Base-by-base conservation (phyloP, 2,888 invertebrate species). In the Pocota personata region DNA sequence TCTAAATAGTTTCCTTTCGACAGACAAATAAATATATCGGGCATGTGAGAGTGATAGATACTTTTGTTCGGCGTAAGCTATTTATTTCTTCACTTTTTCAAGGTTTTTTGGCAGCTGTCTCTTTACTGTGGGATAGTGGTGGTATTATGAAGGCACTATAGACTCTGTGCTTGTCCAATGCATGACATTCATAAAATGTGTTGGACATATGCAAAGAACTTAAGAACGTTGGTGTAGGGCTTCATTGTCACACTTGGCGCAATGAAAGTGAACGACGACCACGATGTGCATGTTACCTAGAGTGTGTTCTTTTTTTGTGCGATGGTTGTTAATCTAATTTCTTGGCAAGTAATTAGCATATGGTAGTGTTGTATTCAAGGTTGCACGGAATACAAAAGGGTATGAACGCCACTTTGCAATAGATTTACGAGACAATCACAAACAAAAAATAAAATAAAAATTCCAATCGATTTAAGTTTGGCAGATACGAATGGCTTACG, bases 271-370 rank as follows among this genome's bases (percentile, higher is more conserved):
- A 60, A 52, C 10, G 7, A 40, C 43, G 77, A 52, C 72, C 66
- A 37, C 62, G 10, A 64, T 71, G 43, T 77, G 57, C 71, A 58
- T 82, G 57, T 14, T 64, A 24, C 24, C 35, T 7, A 64, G 82
- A 16, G 35, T 16, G 30, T 37, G n/a, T 43, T 21, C 16, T 48
- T 37, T 72, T 35, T 60, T 16, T 52, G 6, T 21, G 3, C 32
- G 43, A 48, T 46, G 24, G 76, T 43, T 72, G 50, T 58, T 67
- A 72, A 72, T 83, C 71, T 78, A 27, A 67, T 78, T 83, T 78
- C 73, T 78, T 83, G 83, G 60, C 83, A 83, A 83, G 83, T 83
- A 79, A 83, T 83, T 83, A 78, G 66, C 60, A 78, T 66, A 46
- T 52, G 27, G 16, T 52, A 35, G 10, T 35, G 8, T 37, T 55